Conservation (phyloP, 2,888 invertebrate genomes). For the Hybos culiciformis region DNA sequence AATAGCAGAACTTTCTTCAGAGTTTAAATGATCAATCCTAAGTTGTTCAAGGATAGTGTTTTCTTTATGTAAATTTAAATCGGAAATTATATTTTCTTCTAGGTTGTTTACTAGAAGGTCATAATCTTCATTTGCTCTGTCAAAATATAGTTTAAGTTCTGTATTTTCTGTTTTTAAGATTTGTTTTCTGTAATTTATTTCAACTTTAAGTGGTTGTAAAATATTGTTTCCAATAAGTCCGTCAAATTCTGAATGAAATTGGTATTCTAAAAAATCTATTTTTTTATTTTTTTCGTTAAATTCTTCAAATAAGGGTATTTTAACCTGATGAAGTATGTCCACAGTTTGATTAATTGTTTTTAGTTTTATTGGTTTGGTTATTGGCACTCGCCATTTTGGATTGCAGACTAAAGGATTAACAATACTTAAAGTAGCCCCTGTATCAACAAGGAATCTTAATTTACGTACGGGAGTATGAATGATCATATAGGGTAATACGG, state of each 20-base stretch:
- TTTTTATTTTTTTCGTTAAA: background rate
- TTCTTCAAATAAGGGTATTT: background rate
- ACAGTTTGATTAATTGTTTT: background rate
- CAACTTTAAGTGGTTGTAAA: background rate
- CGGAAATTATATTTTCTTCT: too few relatives aligned
- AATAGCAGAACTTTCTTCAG: background rate
- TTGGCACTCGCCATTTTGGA: background rate
- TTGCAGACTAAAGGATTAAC: background rate
- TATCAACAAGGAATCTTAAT: background rate
- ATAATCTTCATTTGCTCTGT: background rate
- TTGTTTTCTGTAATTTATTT: background rate
- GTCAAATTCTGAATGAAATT: background rate
- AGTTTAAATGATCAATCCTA: conserved; percentile 2
- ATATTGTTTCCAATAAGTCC: background rate
- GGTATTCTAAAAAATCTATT: background rate
- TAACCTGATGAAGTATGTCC: background rate
- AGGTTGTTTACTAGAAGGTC: too few relatives aligned
- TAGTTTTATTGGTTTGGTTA: background rate
- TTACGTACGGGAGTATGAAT: background rate
- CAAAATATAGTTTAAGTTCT: background rate
- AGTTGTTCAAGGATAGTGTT: background rate
- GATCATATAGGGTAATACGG: background rate
- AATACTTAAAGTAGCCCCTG: background rate
- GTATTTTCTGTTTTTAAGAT: background rate
- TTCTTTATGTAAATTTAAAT: too few relatives aligned